Evolutionary conservation across 92 coral and sea anemone genomes (phyloP).

Genomic region (Ricordea florida): DNA sequence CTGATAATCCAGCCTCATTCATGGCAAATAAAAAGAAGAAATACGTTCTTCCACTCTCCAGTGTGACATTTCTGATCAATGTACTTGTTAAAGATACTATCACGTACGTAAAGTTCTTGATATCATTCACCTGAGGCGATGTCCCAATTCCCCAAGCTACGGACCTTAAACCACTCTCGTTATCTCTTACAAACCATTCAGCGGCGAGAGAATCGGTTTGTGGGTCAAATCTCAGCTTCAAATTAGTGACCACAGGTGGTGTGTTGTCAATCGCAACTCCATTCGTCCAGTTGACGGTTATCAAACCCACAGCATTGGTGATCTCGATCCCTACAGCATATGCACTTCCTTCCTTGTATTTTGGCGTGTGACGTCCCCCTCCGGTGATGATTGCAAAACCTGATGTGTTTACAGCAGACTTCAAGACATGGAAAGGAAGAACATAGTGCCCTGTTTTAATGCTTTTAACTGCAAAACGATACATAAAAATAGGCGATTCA

Average conservation of each 20-base stretch:
- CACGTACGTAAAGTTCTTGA: constrained; percentile 49
- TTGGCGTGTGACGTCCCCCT: constrained; percentile 43
- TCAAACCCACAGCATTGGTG: constrained; percentile 60
- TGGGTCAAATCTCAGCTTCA: constrained; percentile 40
- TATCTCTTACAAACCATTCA: constrained; percentile 54
- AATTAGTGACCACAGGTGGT: constrained; percentile 58
- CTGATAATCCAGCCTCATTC: constrained; percentile 65
- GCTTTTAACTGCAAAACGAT: constrained; percentile 63
- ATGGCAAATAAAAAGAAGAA: constrained; percentile 39
- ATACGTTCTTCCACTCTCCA: constrained; percentile 57
- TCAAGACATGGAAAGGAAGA: constrained; percentile 62
- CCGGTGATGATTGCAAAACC: constrained; percentile 67
- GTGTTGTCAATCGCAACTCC: constrained; percentile 72
- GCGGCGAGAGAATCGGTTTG: constrained; percentile 11
- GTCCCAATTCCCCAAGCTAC: constrained; percentile 64
- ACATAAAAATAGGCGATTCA: constrained; percentile 48
- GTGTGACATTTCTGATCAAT: constrained; percentile 32
- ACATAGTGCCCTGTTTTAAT: constrained; percentile 4
- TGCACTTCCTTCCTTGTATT: constrained; percentile 40
- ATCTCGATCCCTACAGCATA: constrained; percentile 67
- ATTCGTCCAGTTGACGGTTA: constrained; percentile 69
- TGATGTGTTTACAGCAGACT: constrained; percentile 31
- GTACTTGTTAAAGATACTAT: background rate
- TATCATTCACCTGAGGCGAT: constrained; percentile 53
- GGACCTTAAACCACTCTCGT: constrained; percentile 62